These are phyloP conservation scores for Cyprinodon variegatus DNA, from an alignment of 2,113 vertebrate genomes.

Conservation along the genomic window DNA sequence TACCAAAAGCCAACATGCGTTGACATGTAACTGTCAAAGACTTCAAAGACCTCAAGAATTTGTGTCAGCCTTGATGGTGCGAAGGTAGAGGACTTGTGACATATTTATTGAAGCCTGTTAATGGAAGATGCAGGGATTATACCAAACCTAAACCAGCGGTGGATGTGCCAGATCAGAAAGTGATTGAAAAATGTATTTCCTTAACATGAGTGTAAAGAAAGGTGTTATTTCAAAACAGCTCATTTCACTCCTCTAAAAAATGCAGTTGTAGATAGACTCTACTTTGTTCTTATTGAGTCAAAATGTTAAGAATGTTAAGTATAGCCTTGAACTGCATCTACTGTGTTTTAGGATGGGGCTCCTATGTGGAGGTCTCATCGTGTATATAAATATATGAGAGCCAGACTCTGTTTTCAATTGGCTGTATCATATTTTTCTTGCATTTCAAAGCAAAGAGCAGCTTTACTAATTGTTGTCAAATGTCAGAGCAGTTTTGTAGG, in stretches of 20 bases:
- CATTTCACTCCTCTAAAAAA: not conserved
- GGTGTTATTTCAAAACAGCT: not conserved
- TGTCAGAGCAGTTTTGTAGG: slow-evolving; percentile 59
- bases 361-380: slow-evolving; percentile 39
- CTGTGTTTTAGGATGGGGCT: slow-evolving; percentile 40
- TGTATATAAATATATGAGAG: slow-evolving; percentile 42
- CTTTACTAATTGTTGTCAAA: slow-evolving; percentile 80
- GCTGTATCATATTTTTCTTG: slow-evolving; percentile 33
- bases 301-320: slow-evolving; percentile 3
- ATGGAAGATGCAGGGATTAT: slow-evolving; percentile 8
- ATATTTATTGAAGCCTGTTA: not conserved
- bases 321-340: slow-evolving; percentile 17
- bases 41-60: not conserved
- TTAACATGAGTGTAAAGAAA: not conserved
- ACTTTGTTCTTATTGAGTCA: slow-evolving; percentile 18
- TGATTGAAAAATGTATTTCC: not conserved
- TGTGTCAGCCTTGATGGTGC: not conserved
- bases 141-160: not conserved
- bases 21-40: slow-evolving; percentile 11
- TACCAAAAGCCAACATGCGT: not conserved
- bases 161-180: not conserved
- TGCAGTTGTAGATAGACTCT: not conserved
- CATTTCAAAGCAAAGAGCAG: slow-evolving; percentile 65
- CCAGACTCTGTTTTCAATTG: slow-evolving; percentile 50
- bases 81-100: slow-evolving; percentile 1